Evolutionary conservation across 2,113 vertebrate genomes (phyloP).

Genomic region (Coregonus clupeaformis): DNA sequence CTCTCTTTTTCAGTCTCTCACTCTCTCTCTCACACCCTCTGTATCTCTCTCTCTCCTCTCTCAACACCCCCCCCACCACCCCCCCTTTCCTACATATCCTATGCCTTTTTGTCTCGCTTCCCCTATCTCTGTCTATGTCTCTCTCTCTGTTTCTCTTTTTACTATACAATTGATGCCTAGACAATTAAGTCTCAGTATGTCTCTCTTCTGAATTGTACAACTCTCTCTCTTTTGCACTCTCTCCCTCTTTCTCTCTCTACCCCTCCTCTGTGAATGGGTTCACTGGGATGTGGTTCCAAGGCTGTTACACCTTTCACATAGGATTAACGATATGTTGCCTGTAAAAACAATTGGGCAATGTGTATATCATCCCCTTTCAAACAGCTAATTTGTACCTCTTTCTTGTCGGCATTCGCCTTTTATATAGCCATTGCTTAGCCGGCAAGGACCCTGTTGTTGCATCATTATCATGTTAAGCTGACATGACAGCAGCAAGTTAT

Average conservation of each 20-base stretch:
- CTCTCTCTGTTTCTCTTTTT: constrained; percentile 1
- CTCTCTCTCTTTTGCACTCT: neutral
- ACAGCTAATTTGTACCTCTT: no score
- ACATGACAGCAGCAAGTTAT: no score
- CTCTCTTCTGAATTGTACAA: neutral
- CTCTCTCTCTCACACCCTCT: neutral
- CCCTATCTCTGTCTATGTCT: constrained; percentile 7
- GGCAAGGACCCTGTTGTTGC: no score
- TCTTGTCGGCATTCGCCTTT: no score
- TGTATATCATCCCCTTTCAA: no score
- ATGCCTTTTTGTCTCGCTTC: neutral
- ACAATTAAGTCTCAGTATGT: neutral
- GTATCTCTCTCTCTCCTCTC: neutral
- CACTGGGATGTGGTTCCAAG: constrained; percentile 12
- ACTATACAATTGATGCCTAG: no score
- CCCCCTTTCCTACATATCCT: neutral
- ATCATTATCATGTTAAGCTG: no score
- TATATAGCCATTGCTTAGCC: no score
- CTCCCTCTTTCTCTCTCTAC: neutral
- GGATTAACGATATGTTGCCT: no score
- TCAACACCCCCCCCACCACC: neutral
- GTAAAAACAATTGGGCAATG: no score
- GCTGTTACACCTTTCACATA: no score
- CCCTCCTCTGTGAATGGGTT: constrained; percentile 6
- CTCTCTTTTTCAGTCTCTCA: constrained; percentile 12